Evolutionary conservation across 2,113 vertebrate genomes (phyloP).

Genomic region (Entelurus aequoreus): DNA sequence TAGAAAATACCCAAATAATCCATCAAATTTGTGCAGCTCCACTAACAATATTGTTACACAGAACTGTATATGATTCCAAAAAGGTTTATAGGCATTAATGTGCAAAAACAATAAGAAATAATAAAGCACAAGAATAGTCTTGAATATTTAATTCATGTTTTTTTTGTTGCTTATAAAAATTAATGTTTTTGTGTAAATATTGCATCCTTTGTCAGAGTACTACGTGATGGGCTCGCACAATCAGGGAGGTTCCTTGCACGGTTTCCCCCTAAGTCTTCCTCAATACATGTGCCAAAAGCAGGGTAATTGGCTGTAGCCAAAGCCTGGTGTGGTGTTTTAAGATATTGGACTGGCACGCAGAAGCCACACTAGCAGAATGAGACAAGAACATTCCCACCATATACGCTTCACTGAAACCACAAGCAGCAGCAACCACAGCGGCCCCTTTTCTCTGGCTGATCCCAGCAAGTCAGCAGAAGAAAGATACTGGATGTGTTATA

Average conservation of each 20-base stretch:
- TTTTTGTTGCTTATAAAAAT: constrained; percentile 59
- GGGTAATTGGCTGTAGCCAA: constrained; percentile 75
- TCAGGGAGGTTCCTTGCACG: constrained; percentile 67
- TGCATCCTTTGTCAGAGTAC: constrained; percentile 54
- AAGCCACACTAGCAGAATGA: constrained; percentile 67
- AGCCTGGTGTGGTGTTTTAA: constrained; percentile 75
- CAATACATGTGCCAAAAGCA: constrained; percentile 68
- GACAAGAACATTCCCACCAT: constrained; percentile 26
- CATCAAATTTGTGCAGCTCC: no score
- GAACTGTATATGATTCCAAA: no score
- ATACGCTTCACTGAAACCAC: background rate
- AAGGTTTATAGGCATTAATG: no score
- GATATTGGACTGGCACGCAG: constrained; percentile 74
- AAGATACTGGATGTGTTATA: constrained; percentile 58
- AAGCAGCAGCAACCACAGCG: background rate
- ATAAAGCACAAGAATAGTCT: no score
- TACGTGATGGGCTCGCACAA: constrained; percentile 68
- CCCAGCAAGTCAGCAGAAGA: constrained; percentile 47
- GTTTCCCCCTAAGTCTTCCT: constrained; percentile 66
- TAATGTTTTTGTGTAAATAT: constrained; percentile 56
- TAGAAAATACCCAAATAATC: no score
- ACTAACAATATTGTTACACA: no score
- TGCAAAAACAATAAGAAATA: no score
- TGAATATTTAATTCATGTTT: constrained; percentile 16
- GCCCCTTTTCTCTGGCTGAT: constrained; percentile 34